These are phyloP conservation scores for Ypsolopha scabrella DNA, from an alignment of 2,888 invertebrate species.

Conservation along the genomic window DNA sequence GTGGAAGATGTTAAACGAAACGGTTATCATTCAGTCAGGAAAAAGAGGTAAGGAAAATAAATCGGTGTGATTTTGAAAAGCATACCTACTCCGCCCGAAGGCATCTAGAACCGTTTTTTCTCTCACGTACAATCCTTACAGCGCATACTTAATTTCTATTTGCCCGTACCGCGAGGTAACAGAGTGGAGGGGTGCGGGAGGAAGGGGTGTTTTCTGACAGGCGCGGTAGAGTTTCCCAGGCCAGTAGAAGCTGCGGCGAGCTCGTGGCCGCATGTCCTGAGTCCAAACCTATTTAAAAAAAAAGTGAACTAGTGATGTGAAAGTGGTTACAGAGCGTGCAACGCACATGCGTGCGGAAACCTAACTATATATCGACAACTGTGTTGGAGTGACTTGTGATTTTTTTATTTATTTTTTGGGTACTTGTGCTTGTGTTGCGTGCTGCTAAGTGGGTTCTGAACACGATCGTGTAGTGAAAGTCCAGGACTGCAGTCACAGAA, in stretches of 20 bases:
- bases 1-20: too few relatives aligned
- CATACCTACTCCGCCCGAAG: slow-evolving; percentile 28
- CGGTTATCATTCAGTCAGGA: neutral
- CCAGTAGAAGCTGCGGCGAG: slow-evolving; percentile 60
- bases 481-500: slow-evolving; percentile 26
- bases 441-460: slow-evolving; percentile 19
- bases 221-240: slow-evolving; percentile 65
- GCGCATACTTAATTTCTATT: slow-evolving; percentile 68
- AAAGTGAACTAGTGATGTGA: slow-evolving; percentile 55
- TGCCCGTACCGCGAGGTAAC: slow-evolving; percentile 53
- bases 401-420: slow-evolving; percentile 8
- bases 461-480: slow-evolving; percentile 24
- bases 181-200: slow-evolving; percentile 25
- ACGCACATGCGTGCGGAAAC: slow-evolving; percentile 39
- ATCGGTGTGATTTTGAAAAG: slow-evolving; percentile 12
- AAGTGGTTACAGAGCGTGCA: slow-evolving; percentile 14
- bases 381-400: slow-evolving; percentile 49
- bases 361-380: slow-evolving; percentile 16
- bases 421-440: slow-evolving; percentile 22
- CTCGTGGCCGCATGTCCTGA: slow-evolving; percentile 30
- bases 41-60: slow-evolving; percentile 11
- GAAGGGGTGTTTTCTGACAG: slow-evolving; percentile 28
- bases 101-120: slow-evolving; percentile 48
- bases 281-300: slow-evolving; percentile 16
- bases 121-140: slow-evolving; percentile 54